Evolutionary conservation across 2,797 vertebrate genomes (phyloP).

Genomic region (Crocidura indochinensis): DNA sequence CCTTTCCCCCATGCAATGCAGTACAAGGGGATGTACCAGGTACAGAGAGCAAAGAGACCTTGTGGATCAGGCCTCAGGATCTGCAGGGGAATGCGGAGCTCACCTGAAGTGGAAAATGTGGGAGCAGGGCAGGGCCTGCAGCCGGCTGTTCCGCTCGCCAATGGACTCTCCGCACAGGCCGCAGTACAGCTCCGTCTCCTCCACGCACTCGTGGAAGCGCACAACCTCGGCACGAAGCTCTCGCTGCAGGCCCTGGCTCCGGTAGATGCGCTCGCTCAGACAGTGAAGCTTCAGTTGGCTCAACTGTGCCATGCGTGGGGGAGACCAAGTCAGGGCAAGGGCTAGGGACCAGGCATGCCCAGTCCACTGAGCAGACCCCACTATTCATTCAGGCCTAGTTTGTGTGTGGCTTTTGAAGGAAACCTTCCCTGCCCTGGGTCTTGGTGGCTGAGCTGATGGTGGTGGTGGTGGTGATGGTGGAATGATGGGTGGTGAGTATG

Average conservation of each 20-base stretch:
- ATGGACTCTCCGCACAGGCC: slow-evolving; percentile 99
- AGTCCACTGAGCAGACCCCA: background rate
- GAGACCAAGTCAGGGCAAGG: background rate
- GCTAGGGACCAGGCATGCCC: background rate
- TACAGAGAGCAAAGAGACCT: background rate
- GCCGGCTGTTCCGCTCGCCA: slow-evolving; percentile 97
- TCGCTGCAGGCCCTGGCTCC: slow-evolving; percentile 93
- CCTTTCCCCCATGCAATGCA: no score
- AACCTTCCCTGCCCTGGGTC: background rate
- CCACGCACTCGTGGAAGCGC: slow-evolving; percentile 98
- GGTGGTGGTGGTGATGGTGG: no score
- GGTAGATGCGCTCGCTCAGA: slow-evolving; percentile 95
- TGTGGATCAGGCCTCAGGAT: no score
- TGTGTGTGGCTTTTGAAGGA: background rate
- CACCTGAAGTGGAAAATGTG: slow-evolving; percentile 99
- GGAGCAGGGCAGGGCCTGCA: slow-evolving; percentile 98
- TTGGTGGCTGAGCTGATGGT: no score
- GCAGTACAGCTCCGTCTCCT: slow-evolving; percentile 99
- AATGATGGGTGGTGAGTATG: no score
- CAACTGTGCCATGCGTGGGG: slow-evolving; percentile 91
- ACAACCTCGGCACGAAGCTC: slow-evolving; percentile 97
- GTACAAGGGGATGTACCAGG: no score
- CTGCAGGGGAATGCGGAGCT: slow-evolving; percentile 73
- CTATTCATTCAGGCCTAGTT: accelerated
- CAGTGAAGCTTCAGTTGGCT: slow-evolving; percentile 96